Evolutionary conservation across 2,888 invertebrate species (phyloP).

Genomic region (Julus scandinavius): DNA sequence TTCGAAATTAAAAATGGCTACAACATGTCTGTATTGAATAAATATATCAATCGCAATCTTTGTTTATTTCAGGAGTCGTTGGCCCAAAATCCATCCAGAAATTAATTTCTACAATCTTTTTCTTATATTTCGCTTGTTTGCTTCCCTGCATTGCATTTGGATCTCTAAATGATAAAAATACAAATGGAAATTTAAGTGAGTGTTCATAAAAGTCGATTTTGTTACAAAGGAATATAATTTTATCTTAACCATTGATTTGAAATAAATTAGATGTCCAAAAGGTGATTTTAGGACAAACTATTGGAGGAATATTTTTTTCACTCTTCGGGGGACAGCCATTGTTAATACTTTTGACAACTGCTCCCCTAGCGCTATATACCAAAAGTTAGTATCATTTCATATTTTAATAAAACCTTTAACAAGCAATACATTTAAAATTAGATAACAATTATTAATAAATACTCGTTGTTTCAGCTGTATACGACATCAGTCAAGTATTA

Average conservation of each 20-base stretch:
- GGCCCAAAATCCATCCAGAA: constrained; percentile 70
- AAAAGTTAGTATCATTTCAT: constrained; percentile 64
- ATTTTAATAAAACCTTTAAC: too few species aligned
- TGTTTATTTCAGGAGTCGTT: constrained; percentile 57
- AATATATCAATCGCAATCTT: neutral
- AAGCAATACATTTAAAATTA: neutral
- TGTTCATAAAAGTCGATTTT: neutral
- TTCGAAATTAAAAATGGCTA: too few species aligned
- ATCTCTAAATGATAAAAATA: constrained; percentile 71
- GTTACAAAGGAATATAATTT: neutral
- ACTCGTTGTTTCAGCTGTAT: constrained; percentile 69
- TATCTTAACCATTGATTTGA: neutral
- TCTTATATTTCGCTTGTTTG: constrained; percentile 72
- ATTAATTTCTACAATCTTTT: constrained; percentile 70
- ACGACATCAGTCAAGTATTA: constrained; percentile 69
- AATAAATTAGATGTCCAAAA: constrained; percentile 68
- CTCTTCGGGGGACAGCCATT: constrained; percentile 72
- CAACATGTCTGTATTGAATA: too few species aligned
- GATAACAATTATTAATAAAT: too few species aligned
- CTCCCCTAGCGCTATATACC: constrained; percentile 72
- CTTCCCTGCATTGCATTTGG: constrained; percentile 72
- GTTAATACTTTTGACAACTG: constrained; percentile 72
- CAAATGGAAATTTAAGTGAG: constrained; percentile 70
- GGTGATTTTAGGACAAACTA: constrained; percentile 70
- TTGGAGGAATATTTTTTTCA: constrained; percentile 71